phyloP scores from a whole-genome alignment of 2,797 vertebrate species.

The Danio albolineatus region DNA sequence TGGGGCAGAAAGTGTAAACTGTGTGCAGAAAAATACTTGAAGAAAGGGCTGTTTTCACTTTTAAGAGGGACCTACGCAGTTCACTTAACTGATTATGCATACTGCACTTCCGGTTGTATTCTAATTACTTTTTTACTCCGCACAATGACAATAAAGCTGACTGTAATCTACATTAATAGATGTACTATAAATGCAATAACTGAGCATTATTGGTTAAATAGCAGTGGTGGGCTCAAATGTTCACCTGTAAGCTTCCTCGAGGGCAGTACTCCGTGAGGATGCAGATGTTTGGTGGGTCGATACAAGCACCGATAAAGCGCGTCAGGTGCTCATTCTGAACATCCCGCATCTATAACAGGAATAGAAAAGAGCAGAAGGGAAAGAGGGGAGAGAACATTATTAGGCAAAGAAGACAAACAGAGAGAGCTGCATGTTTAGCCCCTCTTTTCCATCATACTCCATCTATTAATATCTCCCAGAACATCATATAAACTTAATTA shows the following conservation, averaged over 20 bases:
- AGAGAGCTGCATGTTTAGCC: background rate
- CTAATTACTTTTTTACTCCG: too few relatives aligned
- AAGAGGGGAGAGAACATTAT: background rate
- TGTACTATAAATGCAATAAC: background rate
- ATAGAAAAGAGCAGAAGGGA: background rate
- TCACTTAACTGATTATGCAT: too few relatives aligned
- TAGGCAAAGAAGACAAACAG: background rate
- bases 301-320: slow-evolving; percentile 88
- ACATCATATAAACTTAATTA: slow-evolving; percentile 38
- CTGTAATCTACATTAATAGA: background rate
- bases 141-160: too few relatives aligned
- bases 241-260: slow-evolving; percentile 85
- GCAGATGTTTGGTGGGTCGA: slow-evolving; percentile 88
- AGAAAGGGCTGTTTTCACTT: too few relatives aligned
- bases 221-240: slow-evolving; percentile 5
- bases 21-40: too few relatives aligned
- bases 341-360: slow-evolving; percentile 82
- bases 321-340: slow-evolving; percentile 93
- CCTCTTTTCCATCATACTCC: slow-evolving; percentile 22
- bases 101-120: too few relatives aligned
- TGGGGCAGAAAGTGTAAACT: too few relatives aligned
- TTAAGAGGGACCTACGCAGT: too few relatives aligned
- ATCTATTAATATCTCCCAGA: slow-evolving; percentile 43
- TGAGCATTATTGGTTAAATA: background rate
- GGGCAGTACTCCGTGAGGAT: slow-evolving; percentile 92